Percentiles rank a stretch among this genome's conserved stretches.
phyloP scores from a whole-genome alignment of 2,113 vertebrate species.

The Pipa parva region DNA sequence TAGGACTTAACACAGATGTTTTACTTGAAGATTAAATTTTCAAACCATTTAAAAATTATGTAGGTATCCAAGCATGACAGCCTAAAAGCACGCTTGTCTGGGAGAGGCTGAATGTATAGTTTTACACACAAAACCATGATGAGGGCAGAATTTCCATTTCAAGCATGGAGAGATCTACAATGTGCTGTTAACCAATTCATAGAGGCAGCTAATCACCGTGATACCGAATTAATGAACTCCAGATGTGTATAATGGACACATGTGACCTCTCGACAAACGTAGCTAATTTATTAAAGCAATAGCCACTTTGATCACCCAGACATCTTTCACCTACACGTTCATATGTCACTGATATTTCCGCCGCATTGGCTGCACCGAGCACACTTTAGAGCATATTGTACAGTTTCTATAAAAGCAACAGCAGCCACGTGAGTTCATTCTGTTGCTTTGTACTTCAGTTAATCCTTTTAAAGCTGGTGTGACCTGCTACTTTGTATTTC shows the following conservation, averaged over 20 bases:
- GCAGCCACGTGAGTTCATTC: slow-evolving; percentile 5
- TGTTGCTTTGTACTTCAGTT: slow-evolving; percentile 2
- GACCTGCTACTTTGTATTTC: not conserved
- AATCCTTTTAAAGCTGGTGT: not conserved
- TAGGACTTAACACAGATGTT: slow-evolving; percentile 33
- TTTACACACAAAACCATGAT: slow-evolving; percentile 24
- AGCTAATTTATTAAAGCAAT: slow-evolving; percentile 24
- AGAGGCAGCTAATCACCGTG: slow-evolving; percentile 18
- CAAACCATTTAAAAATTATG: slow-evolving; percentile 39
- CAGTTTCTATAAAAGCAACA: not conserved
- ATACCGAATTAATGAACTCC: slow-evolving; percentile 25
- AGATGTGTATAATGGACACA: slow-evolving; percentile 19
- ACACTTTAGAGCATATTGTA: slow-evolving; percentile 3
- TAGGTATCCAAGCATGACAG: slow-evolving; percentile 37
- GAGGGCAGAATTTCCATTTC: slow-evolving; percentile 4
- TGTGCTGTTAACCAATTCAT: slow-evolving; percentile 3
- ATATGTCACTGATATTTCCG: slow-evolving; percentile 16
- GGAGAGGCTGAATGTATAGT: slow-evolving; percentile 22
- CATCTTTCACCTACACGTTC: slow-evolving; percentile 10
- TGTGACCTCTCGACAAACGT: slow-evolving; percentile 7
- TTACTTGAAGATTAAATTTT: slow-evolving; percentile 40
- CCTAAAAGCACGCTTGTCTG: slow-evolving; percentile 25
- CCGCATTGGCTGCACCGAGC: not conserved
- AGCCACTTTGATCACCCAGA: slow-evolving; percentile 24
- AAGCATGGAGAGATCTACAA: not conserved